phyloP scores from a whole-genome alignment of 2,797 vertebrate genomes.

The Danio jaintianensis region DNA sequence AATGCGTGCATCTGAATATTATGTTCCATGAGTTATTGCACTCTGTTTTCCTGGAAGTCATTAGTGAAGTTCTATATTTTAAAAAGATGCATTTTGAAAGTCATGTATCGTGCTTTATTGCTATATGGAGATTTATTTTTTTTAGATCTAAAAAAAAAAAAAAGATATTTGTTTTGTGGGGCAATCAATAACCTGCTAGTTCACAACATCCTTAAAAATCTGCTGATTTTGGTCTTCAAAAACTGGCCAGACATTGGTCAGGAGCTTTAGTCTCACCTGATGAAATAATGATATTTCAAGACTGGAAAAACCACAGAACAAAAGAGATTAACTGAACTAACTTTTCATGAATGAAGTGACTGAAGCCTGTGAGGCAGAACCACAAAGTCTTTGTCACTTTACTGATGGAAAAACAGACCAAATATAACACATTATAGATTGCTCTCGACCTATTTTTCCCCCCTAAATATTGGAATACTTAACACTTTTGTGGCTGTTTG shows the following conservation, averaged over 20 bases:
- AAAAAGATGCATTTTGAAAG: constrained; percentile 32
- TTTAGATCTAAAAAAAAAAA: background rate
- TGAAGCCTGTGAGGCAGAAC: constrained; percentile 33
- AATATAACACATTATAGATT: constrained; percentile 27
- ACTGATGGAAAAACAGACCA: constrained; percentile 32
- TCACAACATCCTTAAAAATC: constrained; percentile 68
- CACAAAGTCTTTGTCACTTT: constrained; percentile 34
- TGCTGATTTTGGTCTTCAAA: constrained; percentile 69
- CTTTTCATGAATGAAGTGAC: constrained; percentile 59
- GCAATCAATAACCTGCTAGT: background rate
- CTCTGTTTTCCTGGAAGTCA: constrained; percentile 17
- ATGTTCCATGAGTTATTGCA: constrained; percentile 9
- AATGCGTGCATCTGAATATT: constrained; percentile 10
- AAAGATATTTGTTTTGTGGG: background rate
- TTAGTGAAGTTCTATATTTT: constrained; percentile 18
- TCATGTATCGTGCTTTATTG: too few relatives aligned
- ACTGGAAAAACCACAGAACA: constrained; percentile 71
- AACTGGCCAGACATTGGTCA: constrained; percentile 74
- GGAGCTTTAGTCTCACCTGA: constrained; percentile 76
- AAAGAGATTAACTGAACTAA: constrained; percentile 76
- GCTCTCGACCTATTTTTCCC: constrained; percentile 9
- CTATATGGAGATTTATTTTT: background rate
- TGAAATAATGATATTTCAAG: constrained; percentile 73
- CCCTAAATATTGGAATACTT: background rate
- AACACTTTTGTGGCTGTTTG: background rate